Evolutionary conservation across 2,797 vertebrate species (phyloP).

Genomic region (Chrosomus eos): DNA sequence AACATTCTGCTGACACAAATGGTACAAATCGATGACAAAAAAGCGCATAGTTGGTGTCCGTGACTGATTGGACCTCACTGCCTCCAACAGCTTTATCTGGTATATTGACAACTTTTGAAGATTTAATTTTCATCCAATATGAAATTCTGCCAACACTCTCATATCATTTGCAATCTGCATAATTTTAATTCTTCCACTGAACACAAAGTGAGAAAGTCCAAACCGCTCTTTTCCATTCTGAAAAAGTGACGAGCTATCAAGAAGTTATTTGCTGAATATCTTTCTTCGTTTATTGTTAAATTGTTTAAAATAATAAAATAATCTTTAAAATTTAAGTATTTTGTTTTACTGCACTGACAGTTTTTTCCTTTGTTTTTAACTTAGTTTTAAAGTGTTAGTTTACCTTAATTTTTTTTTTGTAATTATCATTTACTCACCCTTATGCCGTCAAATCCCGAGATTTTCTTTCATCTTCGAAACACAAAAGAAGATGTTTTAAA

Average conservation of each 20-base stretch:
- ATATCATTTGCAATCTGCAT: not conserved
- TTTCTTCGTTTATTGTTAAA: not conserved
- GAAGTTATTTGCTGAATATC: not conserved
- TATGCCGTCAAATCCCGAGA: too few species aligned
- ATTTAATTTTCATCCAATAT: not conserved
- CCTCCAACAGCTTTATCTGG: not conserved
- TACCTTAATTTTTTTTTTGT: not conserved
- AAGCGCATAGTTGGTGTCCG: not conserved
- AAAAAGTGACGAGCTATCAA: too few species aligned
- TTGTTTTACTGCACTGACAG: not conserved
- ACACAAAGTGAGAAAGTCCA: not conserved
- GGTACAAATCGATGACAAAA: conserved; percentile 6
- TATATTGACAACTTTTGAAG: conserved; percentile 1
- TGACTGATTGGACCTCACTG: conserved; percentile 1
- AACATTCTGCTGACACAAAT: conserved; percentile 16
- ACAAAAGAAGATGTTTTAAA: too few species aligned
- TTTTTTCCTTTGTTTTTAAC: not conserved
- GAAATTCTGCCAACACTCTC: not conserved
- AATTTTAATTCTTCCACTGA: not conserved
- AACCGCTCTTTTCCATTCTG: not conserved
- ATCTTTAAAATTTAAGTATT: not conserved
- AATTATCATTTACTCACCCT: too few species aligned
- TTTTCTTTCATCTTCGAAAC: too few species aligned
- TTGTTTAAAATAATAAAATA: not conserved
- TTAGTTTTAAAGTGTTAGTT: not conserved